Evolutionary conservation across 2,797 vertebrate species (phyloP).

Genomic region (Thalassophryne amazonica): DNA sequence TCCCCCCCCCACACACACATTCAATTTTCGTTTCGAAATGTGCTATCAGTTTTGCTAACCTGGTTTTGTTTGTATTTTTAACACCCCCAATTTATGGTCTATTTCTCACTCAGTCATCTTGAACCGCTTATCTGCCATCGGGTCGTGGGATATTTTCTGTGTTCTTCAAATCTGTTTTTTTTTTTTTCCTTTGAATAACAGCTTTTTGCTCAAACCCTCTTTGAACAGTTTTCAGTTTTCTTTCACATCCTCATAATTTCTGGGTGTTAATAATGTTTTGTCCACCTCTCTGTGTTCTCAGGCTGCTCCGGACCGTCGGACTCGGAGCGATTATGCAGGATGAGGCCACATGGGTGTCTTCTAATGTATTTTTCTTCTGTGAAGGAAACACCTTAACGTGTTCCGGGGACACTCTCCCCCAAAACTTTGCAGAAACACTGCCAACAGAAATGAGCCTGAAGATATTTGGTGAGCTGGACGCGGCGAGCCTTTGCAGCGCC

Average conservation of each 20-base stretch:
- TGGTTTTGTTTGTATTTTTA: no score
- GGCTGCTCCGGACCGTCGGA: background rate
- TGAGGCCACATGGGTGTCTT: conserved; percentile 30
- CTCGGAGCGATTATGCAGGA: conserved; percentile 66
- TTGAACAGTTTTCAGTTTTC: background rate
- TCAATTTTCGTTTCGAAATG: no score
- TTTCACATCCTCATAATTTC: fast-evolving
- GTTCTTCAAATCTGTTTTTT: no score
- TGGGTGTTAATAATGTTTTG: no score
- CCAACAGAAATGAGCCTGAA: conserved; percentile 80
- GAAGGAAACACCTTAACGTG: conserved; percentile 11
- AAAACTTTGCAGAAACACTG: conserved; percentile 75
- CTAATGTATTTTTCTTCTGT: conserved; percentile 7
- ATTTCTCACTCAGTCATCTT: no score
- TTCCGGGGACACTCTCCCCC: background rate
- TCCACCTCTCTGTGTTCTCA: background rate
- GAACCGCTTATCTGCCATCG: no score
- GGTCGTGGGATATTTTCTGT: no score
- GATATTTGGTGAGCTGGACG: conserved; percentile 83
- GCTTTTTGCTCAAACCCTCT: no score
- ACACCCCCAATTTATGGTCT: no score
- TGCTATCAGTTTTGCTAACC: no score
- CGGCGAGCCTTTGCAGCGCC: conserved; percentile 80
- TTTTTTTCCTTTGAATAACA: no score
- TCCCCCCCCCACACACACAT: no score